These are phyloP conservation scores for Anthophora plumipes DNA, from an alignment of 2,888 invertebrate genomes.

Conservation along the genomic window DNA sequence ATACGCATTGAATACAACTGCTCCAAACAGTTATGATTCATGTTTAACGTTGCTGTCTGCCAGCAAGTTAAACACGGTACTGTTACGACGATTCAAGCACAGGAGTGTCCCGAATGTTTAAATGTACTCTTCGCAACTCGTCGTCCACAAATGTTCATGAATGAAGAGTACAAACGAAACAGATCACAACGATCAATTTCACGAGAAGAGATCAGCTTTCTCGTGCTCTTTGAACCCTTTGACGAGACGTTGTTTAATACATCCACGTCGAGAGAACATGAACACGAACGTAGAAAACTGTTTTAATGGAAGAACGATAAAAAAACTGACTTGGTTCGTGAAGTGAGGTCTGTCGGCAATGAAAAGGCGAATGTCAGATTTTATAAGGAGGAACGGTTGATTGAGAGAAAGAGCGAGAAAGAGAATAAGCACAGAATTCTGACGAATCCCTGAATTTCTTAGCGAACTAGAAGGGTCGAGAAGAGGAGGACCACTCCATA, in stretches of 20 bases:
- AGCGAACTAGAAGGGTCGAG: constrained; percentile 44
- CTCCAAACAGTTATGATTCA: neutral
- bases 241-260: constrained; percentile 21
- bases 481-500: constrained; percentile 53
- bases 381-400: constrained; percentile 9
- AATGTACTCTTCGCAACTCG: constrained; percentile 12
- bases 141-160: neutral
- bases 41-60: neutral
- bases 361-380: constrained; percentile 64
- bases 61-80: neutral
- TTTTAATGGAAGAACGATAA: constrained; percentile 67
- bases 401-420: neutral
- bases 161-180: constrained; percentile 2
- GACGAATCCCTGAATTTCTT: constrained; percentile 65
- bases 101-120: neutral
- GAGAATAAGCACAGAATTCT: constrained; percentile 22
- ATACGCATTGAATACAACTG: neutral
- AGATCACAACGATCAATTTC: constrained; percentile 32
- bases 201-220: neutral
- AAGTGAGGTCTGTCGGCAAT: constrained; percentile 29
- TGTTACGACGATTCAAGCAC: neutral
- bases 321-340: constrained; percentile 37
- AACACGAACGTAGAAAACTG: constrained; percentile 41
- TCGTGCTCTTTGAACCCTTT: neutral
- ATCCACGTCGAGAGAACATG: constrained; percentile 22